A percentile compares a stretch with the other conserved stretches of the same genome.
phyloP scores from a whole-genome alignment of 1,140 invertebrate species.

The Pomacea maculata region DNA sequence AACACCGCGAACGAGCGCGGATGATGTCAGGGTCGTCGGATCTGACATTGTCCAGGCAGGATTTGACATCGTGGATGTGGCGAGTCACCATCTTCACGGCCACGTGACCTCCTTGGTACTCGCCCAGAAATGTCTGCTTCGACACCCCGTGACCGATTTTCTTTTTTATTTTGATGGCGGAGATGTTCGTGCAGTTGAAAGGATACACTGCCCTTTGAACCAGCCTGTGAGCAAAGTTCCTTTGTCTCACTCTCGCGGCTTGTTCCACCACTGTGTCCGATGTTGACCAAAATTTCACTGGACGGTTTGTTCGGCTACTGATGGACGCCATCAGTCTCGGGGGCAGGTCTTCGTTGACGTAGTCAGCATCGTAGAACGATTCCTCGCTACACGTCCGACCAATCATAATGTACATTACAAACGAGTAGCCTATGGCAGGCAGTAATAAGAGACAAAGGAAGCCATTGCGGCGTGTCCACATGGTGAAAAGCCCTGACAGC shows the following conservation, averaged over 20 bases:
- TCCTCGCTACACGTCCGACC: conserved; percentile 20
- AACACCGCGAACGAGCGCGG: conserved; percentile 40
- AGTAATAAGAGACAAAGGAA: conserved; percentile 4
- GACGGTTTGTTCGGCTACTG: neutral
- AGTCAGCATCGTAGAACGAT: conserved; percentile 7
- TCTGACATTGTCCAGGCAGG: conserved; percentile 48
- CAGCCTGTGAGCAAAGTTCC: neutral
- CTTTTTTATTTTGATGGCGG: conserved; percentile 47
- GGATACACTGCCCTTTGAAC: conserved; percentile 28
- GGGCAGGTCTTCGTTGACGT: neutral
- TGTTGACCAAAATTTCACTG: neutral
- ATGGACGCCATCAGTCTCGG: neutral
- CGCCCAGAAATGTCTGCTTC: conserved; percentile 56
- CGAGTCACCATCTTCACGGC: conserved; percentile 63
- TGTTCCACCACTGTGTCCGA: neutral
- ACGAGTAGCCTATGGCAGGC: conserved; percentile 11
- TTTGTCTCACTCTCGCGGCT: neutral
- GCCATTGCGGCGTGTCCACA: conserved; percentile 10
- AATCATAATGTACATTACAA: conserved; percentile 19
- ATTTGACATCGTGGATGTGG: conserved; percentile 54
- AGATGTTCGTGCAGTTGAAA: conserved; percentile 56
- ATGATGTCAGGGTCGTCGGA: neutral
- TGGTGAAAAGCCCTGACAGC: neutral
- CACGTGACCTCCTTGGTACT: conserved; percentile 41
- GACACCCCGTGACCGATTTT: conserved; percentile 61